Evolutionary conservation across 2,113 vertebrate species (phyloP), one percentile per base, ranked within the genome.

Genomic region (Ammospiza caudacuta): DNA sequence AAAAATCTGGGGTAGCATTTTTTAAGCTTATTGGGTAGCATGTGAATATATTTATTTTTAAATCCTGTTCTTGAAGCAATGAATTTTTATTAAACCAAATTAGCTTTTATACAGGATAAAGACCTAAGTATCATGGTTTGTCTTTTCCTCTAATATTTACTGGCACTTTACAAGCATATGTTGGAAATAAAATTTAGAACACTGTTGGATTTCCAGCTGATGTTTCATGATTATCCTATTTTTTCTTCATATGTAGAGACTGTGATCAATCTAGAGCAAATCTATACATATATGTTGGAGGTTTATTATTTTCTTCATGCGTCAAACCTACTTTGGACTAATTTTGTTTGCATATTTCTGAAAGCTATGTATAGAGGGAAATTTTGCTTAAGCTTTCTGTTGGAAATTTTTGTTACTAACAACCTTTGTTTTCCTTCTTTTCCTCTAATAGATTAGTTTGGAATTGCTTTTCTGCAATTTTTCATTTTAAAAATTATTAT

Each of bases 131-230:
- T 66, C 28, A 41, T 21, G 8, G 85, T 97, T 95, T 94, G 37
- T 67, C 75, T 95, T 93, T 91, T 93, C 92, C 92, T 96, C 77
- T 95, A 96, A 96, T 95, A 95, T 35, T 96, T 92, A 86, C 76
- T 81, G 88, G 63, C 17, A 4, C 43, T 93, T 96, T 84, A 89
- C 61, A 76, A 84, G n/a, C 19, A 72, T 6, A 23, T 41, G 15
- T 13, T 64, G 31, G 78, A 87, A 93, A 81, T 19, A 28, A 22
- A 76, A 64, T 6, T 83, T 37, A 33, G 47, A 79, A 70, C 18
- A 22, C 17, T 43, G 10, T 18, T 68, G 27, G 5, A 6, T 79
- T 90, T 67, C 33, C 39, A 70, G 18, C 7, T 67, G 27, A 23
- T 54, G 9, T 46, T 83, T 92, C 43, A 73, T 77, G 12, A 44